Base-by-base conservation (phyloP, 2,888 invertebrate genomes). In the Phaedon cochleariae region DNA sequence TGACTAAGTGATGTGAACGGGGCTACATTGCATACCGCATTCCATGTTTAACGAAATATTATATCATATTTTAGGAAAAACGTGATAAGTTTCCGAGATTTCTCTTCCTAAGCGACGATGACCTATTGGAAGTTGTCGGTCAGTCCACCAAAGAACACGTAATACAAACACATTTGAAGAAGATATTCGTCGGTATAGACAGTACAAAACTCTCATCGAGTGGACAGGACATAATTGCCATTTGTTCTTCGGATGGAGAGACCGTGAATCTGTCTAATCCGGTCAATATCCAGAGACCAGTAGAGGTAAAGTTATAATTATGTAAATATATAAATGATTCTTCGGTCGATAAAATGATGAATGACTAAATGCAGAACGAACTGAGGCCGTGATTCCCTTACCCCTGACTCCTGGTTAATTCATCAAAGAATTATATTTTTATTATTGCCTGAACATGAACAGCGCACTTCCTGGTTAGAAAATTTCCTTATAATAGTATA, bases 61-160 rank as follows among this genome's bases (percentile, higher is more conserved):
- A n/a, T n/a, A n/a, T n/a, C 45, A 48, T 22, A 49, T 77, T 79
- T 49, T 82, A 97, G 95, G 95, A 96, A 74, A 99, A 98, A 84
- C 89, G 99, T 45, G 90, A 93, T 0, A 88, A 91, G 54, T 99
- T 99, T 84, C 97, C 99, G 6, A 87, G 99, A 65, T 93, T 99
- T 76, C 96, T 98, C 81, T 99, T 99, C 82, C 87, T 99, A 69
- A 97, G 97, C 65, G 98, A 99, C 80, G 99, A 99, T 79, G 99
- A 99, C 83, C 86, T 99, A 60, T 85, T 99, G 63, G 98, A 99
- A 85, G 89, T 99, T 67, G 87, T 99, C 10, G 97, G 97, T 0
- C 97, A 97, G 84, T 92, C 95, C 0, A 91, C 94, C 0, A 95
- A 95, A 75, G 93, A 94, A 66, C 88, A 89, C 53, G 92, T 97